Percentiles rank a stretch among this genome's conserved stretches.
These are phyloP conservation scores for Nemurella pictetii DNA, from an alignment of 2,888 invertebrate genomes.

Conservation along the genomic window DNA sequence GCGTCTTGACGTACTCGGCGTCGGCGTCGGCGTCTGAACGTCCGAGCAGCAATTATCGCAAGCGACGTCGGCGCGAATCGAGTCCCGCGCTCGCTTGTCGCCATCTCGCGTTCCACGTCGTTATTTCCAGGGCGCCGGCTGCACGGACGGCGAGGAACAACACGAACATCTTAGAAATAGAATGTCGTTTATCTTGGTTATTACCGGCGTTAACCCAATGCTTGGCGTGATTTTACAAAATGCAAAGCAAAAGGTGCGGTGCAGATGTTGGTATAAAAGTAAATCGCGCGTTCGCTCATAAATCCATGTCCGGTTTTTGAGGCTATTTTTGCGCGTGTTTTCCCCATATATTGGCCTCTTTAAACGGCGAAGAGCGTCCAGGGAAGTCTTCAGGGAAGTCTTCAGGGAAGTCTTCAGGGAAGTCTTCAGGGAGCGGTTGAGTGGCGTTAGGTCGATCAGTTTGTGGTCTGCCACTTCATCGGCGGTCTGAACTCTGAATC, in stretches of 20 bases:
- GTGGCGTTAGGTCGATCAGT: no score
- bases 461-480: no score
- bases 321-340: not conserved
- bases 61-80: not conserved
- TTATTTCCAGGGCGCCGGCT: not conserved
- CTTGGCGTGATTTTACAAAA: not conserved
- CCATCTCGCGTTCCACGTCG: not conserved
- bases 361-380: not conserved
- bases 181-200: not conserved
- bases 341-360: not conserved
- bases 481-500: no score
- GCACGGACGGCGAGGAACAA: not conserved
- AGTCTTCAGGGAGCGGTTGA: no score
- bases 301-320: not conserved
- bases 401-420: no score
- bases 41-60: no score
- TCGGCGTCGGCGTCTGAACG: not conserved
- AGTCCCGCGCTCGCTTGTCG: not conserved
- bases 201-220: not conserved
- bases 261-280: not conserved
- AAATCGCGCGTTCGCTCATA: not conserved
- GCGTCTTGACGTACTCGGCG: not conserved
- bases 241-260: not conserved
- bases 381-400: no score
- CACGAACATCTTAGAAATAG: not conserved